Conservation (phyloP, 2,113 vertebrate genomes). For the Calidris pygmaea region DNA sequence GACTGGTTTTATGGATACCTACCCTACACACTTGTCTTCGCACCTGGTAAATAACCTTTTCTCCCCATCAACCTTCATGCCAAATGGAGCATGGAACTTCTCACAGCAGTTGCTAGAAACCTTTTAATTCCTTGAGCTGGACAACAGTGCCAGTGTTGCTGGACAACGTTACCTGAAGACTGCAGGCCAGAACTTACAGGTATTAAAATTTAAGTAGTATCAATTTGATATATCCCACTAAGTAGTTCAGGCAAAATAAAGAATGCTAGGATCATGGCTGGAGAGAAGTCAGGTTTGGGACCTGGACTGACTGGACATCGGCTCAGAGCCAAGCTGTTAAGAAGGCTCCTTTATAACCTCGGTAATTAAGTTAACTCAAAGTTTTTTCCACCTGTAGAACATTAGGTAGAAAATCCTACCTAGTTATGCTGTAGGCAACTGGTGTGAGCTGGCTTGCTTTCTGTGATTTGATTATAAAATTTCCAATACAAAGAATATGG, state of each 20-base stretch:
- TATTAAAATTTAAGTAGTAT: background rate
- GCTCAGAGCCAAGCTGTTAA: background rate
- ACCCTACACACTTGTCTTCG: fast-evolving
- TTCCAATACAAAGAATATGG: background rate
- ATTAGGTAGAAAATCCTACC: background rate
- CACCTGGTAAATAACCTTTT: background rate
- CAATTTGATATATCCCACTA: background rate
- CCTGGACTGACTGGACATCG: background rate
- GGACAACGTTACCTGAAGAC: background rate
- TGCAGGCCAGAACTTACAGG: background rate
- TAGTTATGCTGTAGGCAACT: background rate
- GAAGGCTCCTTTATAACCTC: background rate
- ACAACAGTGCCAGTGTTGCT: too few species aligned
- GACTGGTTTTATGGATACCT: background rate
- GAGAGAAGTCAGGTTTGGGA: background rate
- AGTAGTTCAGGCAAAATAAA: background rate
- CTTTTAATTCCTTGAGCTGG: background rate
- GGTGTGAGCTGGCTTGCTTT: background rate
- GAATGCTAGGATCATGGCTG: background rate
- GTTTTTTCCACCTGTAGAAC: background rate
- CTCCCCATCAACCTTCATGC: background rate
- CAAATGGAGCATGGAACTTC: background rate
- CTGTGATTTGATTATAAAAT: background rate
- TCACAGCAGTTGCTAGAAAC: background rate
- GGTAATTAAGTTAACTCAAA: background rate